phyloP scores from a whole-genome alignment of 1,140 invertebrate genomes.

The Drosophila truncata region DNA sequence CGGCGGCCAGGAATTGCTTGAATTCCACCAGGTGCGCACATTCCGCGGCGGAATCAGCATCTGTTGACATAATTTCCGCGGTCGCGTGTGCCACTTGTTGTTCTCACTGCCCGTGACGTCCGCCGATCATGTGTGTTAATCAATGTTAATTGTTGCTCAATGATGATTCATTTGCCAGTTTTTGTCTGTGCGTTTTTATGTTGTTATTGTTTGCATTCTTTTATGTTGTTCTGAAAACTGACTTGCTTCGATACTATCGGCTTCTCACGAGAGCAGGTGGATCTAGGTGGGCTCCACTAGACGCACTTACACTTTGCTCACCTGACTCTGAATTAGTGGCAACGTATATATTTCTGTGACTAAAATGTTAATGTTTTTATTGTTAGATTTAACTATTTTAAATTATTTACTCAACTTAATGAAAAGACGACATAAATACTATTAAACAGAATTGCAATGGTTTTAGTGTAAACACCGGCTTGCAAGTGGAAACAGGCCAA shows the following conservation, averaged over 20 bases:
- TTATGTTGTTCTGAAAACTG: conserved; percentile 54
- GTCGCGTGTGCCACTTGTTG: conserved; percentile 31
- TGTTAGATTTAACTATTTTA: background rate
- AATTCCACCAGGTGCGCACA: conserved; percentile 64
- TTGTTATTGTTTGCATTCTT: conserved; percentile 66
- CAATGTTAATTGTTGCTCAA: conserved; percentile 48
- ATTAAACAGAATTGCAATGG: background rate
- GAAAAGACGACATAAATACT: background rate
- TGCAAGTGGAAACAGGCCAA: background rate
- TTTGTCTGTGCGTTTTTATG: conserved; percentile 46
- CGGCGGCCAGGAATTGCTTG: conserved; percentile 57
- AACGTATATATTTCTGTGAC: background rate
- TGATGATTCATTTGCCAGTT: conserved; percentile 60
- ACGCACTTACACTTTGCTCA: background rate
- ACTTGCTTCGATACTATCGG: conserved; percentile 2
- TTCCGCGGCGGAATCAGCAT: conserved; percentile 47
- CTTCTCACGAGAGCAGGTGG: background rate
- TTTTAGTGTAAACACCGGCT: background rate
- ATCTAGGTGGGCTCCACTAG: background rate
- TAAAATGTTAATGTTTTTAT: background rate
- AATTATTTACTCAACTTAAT: background rate
- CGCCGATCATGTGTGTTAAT: conserved; percentile 53
- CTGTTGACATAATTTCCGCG: conserved; percentile 46
- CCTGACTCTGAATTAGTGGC: background rate
- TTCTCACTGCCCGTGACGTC: conserved; percentile 14